Evolutionary conservation across 2,888 invertebrate genomes (phyloP).

Genomic region (Xylophagus ater): DNA sequence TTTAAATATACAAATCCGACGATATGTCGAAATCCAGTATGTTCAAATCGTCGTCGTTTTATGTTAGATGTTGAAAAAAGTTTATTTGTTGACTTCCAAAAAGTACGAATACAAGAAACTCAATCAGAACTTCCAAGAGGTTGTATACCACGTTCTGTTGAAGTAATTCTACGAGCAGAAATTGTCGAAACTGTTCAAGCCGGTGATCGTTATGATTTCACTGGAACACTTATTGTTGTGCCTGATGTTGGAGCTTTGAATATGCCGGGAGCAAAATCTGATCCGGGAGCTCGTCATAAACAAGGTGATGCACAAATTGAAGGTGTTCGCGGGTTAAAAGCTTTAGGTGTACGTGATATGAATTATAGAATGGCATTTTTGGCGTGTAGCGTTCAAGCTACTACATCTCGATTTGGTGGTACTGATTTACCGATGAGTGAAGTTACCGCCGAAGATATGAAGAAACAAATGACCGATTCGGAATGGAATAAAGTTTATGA

Average conservation of each 20-base stretch:
- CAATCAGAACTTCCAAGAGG: conserved; percentile 95
- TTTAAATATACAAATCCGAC: conserved; percentile 95
- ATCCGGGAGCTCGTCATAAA: conserved; percentile 63
- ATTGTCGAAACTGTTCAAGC: conserved; percentile 83
- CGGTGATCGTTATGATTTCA: conserved; percentile 79
- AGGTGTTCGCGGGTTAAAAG: conserved; percentile 72
- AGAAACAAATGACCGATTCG: conserved; percentile 83
- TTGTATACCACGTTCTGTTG: conserved; percentile 91
- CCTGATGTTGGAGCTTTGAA: conserved; percentile 87
- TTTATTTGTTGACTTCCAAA: conserved; percentile 95
- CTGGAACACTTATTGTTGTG: conserved; percentile 91
- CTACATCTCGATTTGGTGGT: conserved; percentile 79
- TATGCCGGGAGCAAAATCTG: conserved; percentile 77
- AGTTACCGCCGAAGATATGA: conserved; percentile 82
- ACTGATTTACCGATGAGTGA: conserved; percentile 76
- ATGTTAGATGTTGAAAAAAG: conserved; percentile 88
- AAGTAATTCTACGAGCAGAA: conserved; percentile 89
- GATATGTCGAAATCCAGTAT: conserved; percentile 93
- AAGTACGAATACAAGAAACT: conserved; percentile 93
- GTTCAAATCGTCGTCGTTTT: conserved; percentile 83
- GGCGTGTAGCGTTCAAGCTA: conserved; percentile 82
- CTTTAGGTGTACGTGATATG: conserved; percentile 76
- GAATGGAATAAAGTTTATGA: conserved; percentile 94
- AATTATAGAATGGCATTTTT: conserved; percentile 82
- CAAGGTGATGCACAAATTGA: conserved; percentile 64